Evolutionary conservation across 2,113 vertebrate species (phyloP).

Genomic region (Conger conger): DNA sequence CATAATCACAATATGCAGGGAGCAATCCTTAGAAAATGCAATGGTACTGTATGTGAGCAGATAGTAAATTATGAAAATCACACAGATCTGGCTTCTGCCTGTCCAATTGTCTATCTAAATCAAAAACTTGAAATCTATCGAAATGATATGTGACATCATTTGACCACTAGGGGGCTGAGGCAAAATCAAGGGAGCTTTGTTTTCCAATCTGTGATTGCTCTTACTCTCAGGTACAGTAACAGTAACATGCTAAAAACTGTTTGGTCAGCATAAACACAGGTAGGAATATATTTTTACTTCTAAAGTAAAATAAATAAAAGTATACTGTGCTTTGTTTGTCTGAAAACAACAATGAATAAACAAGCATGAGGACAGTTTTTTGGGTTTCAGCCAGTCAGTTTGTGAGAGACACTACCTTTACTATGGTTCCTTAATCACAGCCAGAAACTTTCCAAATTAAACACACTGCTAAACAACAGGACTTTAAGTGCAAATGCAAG

Average conservation of each 20-base stretch:
- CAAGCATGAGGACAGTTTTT: too few relatives aligned
- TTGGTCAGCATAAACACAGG: neutral
- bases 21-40: neutral
- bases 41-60: neutral
- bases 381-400: neutral
- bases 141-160: neutral
- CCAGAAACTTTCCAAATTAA: neutral
- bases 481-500: neutral
- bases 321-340: neutral
- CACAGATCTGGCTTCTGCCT: neutral
- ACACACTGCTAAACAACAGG: neutral
- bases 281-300: neutral
- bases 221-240: neutral
- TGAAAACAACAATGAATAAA: too few relatives aligned
- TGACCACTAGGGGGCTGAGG: neutral
- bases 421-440: neutral
- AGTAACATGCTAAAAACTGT: neutral
- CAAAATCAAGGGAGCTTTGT: neutral
- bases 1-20: neutral
- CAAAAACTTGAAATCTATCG: too few relatives aligned
- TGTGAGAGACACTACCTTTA: neutral
- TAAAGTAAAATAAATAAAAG: neutral
- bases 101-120: neutral
- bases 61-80: neutral
- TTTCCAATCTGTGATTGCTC: neutral